Percentiles rank a stretch among this genome's conserved stretches.
These are phyloP conservation scores for Patella ulyssiponensis DNA, from an alignment of 2,888 invertebrate genomes.

Conservation along the genomic window DNA sequence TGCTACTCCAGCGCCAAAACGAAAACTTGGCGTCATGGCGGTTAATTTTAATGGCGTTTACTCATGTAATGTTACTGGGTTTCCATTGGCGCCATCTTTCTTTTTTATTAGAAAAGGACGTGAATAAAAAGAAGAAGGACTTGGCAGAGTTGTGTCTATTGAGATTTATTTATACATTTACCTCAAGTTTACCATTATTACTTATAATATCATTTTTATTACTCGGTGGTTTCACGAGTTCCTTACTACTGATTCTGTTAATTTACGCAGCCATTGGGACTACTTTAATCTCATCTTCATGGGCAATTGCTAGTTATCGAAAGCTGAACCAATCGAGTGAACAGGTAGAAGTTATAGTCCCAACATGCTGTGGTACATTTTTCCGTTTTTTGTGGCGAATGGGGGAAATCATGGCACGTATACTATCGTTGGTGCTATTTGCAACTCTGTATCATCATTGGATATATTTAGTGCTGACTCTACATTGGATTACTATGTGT, in stretches of 20 bases:
- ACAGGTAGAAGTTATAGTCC: slow-evolving; percentile 76
- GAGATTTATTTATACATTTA: slow-evolving; percentile 87
- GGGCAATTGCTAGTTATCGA: slow-evolving; percentile 90
- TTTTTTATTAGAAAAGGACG: slow-evolving; percentile 86
- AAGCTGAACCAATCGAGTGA: slow-evolving; percentile 74
- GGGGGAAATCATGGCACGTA: slow-evolving; percentile 84
- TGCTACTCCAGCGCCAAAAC: slow-evolving; percentile 47
- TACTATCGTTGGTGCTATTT: slow-evolving; percentile 87
- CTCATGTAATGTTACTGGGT: slow-evolving; percentile 73
- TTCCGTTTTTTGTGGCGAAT: slow-evolving; percentile 86
- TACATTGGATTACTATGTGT: slow-evolving; percentile 93
- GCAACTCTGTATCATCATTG: slow-evolving; percentile 85
- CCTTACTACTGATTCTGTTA: slow-evolving; percentile 69
- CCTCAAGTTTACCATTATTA: slow-evolving; percentile 90
- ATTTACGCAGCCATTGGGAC: slow-evolving; percentile 81
- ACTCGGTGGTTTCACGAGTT: slow-evolving; percentile 57
- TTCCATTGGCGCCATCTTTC: slow-evolving; percentile 82
- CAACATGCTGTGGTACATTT: slow-evolving; percentile 87
- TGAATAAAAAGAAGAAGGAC: slow-evolving; percentile 87
- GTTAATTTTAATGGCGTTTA: slow-evolving; percentile 77
- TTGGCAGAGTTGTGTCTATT: slow-evolving; percentile 81
- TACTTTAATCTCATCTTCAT: slow-evolving; percentile 88
- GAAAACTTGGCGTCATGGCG: slow-evolving; percentile 45
- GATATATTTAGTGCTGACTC: slow-evolving; percentile 84
- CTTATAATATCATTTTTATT: slow-evolving; percentile 85